Conservation (phyloP, 2,113 vertebrate species). For the Brachyhypopomus gauderio region DNA sequence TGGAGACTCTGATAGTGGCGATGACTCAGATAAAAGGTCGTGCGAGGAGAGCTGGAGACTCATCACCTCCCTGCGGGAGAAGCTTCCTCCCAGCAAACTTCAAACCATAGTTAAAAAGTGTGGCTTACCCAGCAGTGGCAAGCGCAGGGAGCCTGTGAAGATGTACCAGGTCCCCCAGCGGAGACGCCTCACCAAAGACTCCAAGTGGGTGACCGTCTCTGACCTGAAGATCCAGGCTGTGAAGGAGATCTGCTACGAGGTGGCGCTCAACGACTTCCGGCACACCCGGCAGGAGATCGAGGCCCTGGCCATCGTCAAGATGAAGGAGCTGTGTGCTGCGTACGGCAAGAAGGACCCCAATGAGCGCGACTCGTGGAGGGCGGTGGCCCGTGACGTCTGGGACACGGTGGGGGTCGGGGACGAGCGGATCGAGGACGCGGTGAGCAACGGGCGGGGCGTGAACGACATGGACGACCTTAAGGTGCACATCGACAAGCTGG, state of each 20-base stretch:
- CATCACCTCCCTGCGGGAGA: slow-evolving; percentile 98
- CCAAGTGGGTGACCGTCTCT: slow-evolving; percentile 98
- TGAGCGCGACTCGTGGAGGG: slow-evolving; percentile 94
- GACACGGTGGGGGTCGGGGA: slow-evolving; percentile 96
- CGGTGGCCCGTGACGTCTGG: slow-evolving; percentile 96
- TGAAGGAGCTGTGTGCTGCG: slow-evolving; percentile 95
- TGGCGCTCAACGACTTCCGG: slow-evolving; percentile 95
- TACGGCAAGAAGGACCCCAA: slow-evolving; percentile 97
- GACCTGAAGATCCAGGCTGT: slow-evolving; percentile 99
- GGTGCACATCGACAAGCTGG: slow-evolving; percentile 95
- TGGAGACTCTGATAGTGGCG: slow-evolving; percentile 99
- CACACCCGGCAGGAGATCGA: slow-evolving; percentile 98
- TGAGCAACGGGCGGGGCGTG: slow-evolving; percentile 76
- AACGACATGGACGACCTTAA: slow-evolving; percentile 92
- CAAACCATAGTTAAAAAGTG: slow-evolving; percentile 99
- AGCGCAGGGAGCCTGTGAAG: slow-evolving; percentile 93
- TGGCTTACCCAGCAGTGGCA: slow-evolving; percentile 98
- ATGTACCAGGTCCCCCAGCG: slow-evolving; percentile 98
- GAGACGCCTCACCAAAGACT: slow-evolving; percentile 94
- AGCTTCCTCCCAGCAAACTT: slow-evolving; percentile 98
- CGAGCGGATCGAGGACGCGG: slow-evolving; percentile 89
- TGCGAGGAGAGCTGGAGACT: slow-evolving; percentile 99
- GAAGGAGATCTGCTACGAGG: slow-evolving; percentile 99
- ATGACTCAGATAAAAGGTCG: slow-evolving; percentile 99
- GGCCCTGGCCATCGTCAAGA: slow-evolving; percentile 96